These are phyloP conservation scores for Eulithis prunata DNA, from an alignment of 2,888 invertebrate species.

Conservation along the genomic window DNA sequence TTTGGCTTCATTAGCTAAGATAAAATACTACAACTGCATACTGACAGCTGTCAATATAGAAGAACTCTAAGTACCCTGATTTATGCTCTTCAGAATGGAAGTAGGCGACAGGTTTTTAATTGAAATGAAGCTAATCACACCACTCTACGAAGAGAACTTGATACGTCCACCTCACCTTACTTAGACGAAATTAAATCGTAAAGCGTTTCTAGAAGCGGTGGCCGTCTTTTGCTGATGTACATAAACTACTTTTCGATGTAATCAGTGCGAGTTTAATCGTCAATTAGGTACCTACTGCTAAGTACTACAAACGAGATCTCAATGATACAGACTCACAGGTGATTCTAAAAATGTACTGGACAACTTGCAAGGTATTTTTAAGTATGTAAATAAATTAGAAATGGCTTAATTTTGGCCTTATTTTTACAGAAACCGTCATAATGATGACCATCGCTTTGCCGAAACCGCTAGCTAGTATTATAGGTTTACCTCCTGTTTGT, in stretches of 20 bases:
- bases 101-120: conserved; percentile 31
- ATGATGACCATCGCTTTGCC: background rate
- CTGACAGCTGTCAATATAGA: conserved; percentile 15
- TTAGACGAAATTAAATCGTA: conserved; percentile 49
- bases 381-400: no score
- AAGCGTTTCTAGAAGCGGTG: conserved; percentile 31
- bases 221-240: background rate
- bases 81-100: conserved; percentile 9
- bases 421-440: background rate
- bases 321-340: no score
- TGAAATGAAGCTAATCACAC: conserved; percentile 36
- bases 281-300: no score
- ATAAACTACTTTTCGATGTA: no score
- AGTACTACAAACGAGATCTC: no score
- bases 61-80: conserved; percentile 14
- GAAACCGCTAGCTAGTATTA: background rate
- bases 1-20: background rate
- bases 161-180: conserved; percentile 43
- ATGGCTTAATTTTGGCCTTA: no score
- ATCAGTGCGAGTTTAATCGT: no score
- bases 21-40: no score
- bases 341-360: no score
- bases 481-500: no score
- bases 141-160: conserved; percentile 28
- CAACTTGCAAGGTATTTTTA: no score